These are phyloP conservation scores for Shargacucullia verbasci DNA, from an alignment of 2,888 invertebrate species.

Conservation along the genomic window DNA sequence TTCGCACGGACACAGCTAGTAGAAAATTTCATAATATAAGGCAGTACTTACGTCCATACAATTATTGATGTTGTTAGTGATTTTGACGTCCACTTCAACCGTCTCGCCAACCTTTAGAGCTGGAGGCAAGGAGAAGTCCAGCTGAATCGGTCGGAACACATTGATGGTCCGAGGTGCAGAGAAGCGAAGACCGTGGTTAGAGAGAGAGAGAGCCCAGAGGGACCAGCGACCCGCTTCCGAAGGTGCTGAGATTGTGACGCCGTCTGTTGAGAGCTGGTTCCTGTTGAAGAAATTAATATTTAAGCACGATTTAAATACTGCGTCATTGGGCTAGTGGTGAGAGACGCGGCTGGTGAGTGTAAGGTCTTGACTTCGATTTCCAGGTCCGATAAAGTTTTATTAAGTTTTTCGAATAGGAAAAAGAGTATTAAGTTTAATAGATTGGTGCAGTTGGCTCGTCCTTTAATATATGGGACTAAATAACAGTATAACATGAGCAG, in stretches of 20 bases:
- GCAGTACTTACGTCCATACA: constrained; percentile 91
- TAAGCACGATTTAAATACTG: too few relatives aligned
- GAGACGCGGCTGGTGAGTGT: too few relatives aligned
- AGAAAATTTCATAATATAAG: not conserved
- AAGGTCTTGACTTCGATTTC: too few relatives aligned
- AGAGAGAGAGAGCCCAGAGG: constrained; percentile 90
- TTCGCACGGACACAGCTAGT: too few relatives aligned
- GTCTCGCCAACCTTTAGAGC: constrained; percentile 90
- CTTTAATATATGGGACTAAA: too few relatives aligned
- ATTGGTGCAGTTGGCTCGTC: too few relatives aligned
- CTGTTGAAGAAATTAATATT: constrained; percentile 67
- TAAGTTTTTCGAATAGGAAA: too few relatives aligned
- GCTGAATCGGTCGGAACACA: constrained; percentile 90
- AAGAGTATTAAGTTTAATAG: too few relatives aligned
- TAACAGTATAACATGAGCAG: too few relatives aligned
- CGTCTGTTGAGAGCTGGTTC: constrained; percentile 88
- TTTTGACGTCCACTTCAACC: constrained; percentile 91
- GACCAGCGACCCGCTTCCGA: constrained; percentile 91
- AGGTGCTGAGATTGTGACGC: constrained; percentile 89
- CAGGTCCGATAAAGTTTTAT: too few relatives aligned
- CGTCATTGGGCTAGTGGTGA: too few relatives aligned
- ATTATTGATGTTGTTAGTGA: constrained; percentile 91
- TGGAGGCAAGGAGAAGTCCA: constrained; percentile 90
- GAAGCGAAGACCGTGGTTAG: constrained; percentile 86
- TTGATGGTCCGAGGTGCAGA: constrained; percentile 89